phyloP scores from a whole-genome alignment of 2,797 vertebrate species.

The Lerista edwardsae region DNA sequence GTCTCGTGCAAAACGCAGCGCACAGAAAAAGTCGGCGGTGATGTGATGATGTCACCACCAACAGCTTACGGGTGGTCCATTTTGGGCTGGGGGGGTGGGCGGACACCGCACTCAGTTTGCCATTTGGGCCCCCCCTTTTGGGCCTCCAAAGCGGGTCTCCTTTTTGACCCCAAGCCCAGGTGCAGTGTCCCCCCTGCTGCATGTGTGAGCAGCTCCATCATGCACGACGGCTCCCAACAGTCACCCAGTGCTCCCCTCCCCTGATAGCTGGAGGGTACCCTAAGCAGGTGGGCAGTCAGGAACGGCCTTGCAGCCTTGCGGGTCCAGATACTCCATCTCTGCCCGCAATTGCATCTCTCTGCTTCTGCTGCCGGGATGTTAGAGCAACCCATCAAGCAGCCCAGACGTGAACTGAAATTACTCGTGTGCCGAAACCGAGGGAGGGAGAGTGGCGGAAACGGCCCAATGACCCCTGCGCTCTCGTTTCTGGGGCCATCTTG shows the following conservation, averaged over 20 bases:
- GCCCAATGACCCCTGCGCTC: not conserved
- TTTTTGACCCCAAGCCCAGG: too few relatives aligned
- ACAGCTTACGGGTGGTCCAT: too few relatives aligned
- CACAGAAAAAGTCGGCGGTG: too few relatives aligned
- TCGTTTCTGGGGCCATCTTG: not conserved
- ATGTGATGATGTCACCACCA: too few relatives aligned
- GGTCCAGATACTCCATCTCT: not conserved
- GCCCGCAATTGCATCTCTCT: not conserved
- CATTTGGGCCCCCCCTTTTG: too few relatives aligned
- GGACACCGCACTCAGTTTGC: too few relatives aligned
- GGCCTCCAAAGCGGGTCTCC: too few relatives aligned
- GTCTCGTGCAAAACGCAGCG: too few relatives aligned
- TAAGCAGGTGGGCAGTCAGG: too few relatives aligned
- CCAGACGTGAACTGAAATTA: not conserved
- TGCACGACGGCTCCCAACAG: too few relatives aligned
- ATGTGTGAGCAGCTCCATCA: too few relatives aligned
- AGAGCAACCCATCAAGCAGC: not conserved
- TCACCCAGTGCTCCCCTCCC: not conserved
- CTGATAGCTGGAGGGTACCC: not conserved
- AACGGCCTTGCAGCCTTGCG: not conserved
- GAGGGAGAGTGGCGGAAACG: not conserved
- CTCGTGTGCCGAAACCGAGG: not conserved
- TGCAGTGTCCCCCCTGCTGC: not conserved
- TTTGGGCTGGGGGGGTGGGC: too few relatives aligned
- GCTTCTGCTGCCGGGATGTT: not conserved